Base-by-base conservation (phyloP, 2,797 vertebrate genomes). In the Antrozous pallidus region DNA sequence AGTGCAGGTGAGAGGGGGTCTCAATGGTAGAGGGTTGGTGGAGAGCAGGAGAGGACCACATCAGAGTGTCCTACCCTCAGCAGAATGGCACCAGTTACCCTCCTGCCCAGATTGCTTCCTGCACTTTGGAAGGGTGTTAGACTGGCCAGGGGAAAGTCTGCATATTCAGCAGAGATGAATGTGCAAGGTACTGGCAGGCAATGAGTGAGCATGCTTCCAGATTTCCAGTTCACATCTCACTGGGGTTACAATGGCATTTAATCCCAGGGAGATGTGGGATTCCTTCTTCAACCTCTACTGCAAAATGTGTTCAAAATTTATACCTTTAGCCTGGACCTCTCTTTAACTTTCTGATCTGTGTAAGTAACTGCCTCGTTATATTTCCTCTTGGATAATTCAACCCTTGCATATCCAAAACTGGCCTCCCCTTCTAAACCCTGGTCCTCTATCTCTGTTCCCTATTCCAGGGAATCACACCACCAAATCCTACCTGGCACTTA, bases 61-160 rank as follows among this genome's bases (percentile, higher is more conserved):
- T 4, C 1, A 9, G n/a, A 0, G 2, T 2, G 9, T 24, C 51
- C 31, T 6, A 2, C 20, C 31, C 40, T 49, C 11, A 5, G 51
- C 2, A 8, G 3, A 56, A 33, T 0, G 3, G 51, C 54, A 2
- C 2, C 9, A 3, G 3, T 16, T 13, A 6, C 26, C 54, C 31
- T 78, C 24, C 18, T 16, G 33, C 26, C 49, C 38, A 56, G 40
- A 73, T 24, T 6, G 22, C 42, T 73, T 42, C 49, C 33, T 58
- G 70, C 26, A 1, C 40, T 28, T 11, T 49, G 5, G n/a, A 65
- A 81, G 49, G 36, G 33, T 38, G 1, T 3, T n/a, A n/a, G n/a
- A n/a, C n/a, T 18, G n/a, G 33, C 26, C 47, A 20, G 58, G 24
- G 26, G 45, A 10, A 38, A 38, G 22, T 1, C 0, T 56, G 17